A percentile compares a stretch with the other conserved stretches of the same genome.
These are phyloP conservation scores for Steinernema hermaphroditum DNA, from an alignment of 2,888 invertebrate species.

Conservation along the genomic window DNA sequence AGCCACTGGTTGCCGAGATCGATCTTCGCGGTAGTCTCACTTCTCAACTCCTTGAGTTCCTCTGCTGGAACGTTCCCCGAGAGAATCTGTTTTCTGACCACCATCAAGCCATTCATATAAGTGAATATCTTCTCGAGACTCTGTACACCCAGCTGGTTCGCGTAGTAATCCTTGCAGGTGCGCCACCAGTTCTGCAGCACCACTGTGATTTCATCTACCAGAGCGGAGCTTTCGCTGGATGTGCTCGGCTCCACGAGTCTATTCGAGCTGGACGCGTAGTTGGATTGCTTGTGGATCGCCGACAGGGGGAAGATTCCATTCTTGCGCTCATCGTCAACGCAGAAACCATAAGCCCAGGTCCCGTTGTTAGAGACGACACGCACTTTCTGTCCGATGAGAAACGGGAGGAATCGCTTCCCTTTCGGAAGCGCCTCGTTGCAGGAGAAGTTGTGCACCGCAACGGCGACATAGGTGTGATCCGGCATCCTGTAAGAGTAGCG, in stretches of 20 bases:
- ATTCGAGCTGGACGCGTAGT: not conserved
- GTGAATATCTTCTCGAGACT: slow-evolving; percentile 32
- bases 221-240: not conserved
- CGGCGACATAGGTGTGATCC: slow-evolving; percentile 17
- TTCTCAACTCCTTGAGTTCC: slow-evolving; percentile 41
- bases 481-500: not conserved
- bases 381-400: slow-evolving; percentile 19
- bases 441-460: slow-evolving; percentile 8
- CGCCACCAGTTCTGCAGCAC: slow-evolving; percentile 20
- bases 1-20: slow-evolving; percentile 45
- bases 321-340: slow-evolving; percentile 19
- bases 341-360: slow-evolving; percentile 15
- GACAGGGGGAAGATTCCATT: slow-evolving; percentile 20
- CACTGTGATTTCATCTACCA: not conserved
- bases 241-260: not conserved
- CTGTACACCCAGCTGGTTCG: not conserved
- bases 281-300: not conserved
- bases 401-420: slow-evolving; percentile 7
- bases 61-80: slow-evolving; percentile 44
- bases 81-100: slow-evolving; percentile 37
- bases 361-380: not conserved
- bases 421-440: slow-evolving; percentile 8
- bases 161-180: slow-evolving; percentile 15
- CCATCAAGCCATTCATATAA: slow-evolving; percentile 40
- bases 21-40: slow-evolving; percentile 34